phyloP scores from a whole-genome alignment of 2,888 invertebrate species.

The Drosophila meridionalis region DNA sequence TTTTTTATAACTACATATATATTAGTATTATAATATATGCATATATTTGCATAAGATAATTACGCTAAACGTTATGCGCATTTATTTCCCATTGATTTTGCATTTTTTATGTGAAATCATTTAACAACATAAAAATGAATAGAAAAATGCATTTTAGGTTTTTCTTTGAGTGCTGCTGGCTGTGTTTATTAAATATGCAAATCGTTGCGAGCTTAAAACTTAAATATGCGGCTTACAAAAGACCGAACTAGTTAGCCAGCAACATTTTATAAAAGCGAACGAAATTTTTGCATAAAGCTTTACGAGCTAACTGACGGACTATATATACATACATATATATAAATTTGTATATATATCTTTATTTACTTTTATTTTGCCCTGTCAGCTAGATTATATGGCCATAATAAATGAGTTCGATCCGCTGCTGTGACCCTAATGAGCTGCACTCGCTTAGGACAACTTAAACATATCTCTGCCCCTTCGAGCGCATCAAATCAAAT shows the following conservation, averaged over 20 bases:
- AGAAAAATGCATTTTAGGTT: conserved; percentile 30
- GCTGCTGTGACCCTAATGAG: conserved; percentile 63
- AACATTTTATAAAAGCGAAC: conserved; percentile 39
- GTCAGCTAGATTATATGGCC: conserved; percentile 39
- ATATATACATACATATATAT: conserved; percentile 5
- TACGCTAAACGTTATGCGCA: conserved; percentile 74
- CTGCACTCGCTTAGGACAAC: conserved; percentile 22
- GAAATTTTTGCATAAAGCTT: conserved; percentile 46
- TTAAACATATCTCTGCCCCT: background rate
- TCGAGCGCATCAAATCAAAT: conserved; percentile 42
- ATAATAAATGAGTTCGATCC: conserved; percentile 60
- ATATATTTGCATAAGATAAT: conserved; percentile 59
- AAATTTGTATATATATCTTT: background rate
- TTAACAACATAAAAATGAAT: conserved; percentile 10
- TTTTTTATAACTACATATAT: conserved; percentile 6
- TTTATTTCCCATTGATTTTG: conserved; percentile 68
- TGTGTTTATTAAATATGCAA: conserved; percentile 65
- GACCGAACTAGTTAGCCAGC: conserved; percentile 53
- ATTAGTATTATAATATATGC: conserved; percentile 20
- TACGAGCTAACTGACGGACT: conserved; percentile 8
- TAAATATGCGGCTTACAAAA: conserved; percentile 68
- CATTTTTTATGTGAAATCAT: conserved; percentile 52
- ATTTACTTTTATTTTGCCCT: conserved; percentile 24
- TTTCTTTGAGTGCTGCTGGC: conserved; percentile 23
- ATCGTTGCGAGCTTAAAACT: conserved; percentile 61